Evolutionary conservation across 37 sponge, comb jelly and placozoan genomes (phyloP).

Genomic region (Halichondria panicea): DNA sequence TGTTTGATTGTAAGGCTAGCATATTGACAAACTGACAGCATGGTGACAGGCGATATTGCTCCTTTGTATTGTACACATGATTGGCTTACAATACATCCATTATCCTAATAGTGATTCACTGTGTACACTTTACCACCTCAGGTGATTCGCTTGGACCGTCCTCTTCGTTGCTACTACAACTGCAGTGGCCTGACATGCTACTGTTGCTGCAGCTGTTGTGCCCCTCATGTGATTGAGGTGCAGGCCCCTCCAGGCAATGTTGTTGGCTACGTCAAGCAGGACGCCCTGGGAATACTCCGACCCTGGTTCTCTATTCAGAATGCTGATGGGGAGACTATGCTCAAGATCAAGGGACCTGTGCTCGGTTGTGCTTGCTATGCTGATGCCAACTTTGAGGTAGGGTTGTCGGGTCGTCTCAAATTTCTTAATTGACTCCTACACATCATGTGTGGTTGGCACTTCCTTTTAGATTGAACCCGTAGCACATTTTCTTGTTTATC

Average conservation of each 20-base stretch:
- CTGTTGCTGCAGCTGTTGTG: slow-evolving; percentile 89
- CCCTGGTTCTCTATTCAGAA: slow-evolving; percentile 77
- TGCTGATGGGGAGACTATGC: slow-evolving; percentile 68
- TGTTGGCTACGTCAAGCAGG: slow-evolving; percentile 87
- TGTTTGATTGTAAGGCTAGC: too few species aligned
- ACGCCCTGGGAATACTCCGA: slow-evolving; percentile 41
- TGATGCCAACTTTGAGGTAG: slow-evolving; percentile 77
- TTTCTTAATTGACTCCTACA: neutral
- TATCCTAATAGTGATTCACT: neutral
- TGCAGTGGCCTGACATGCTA: slow-evolving; percentile 65
- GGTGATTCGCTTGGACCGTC: slow-evolving; percentile 89
- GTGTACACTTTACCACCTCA: neutral
- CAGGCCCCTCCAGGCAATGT: slow-evolving; percentile 86
- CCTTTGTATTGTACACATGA: neutral
- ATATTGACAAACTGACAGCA: too few species aligned
- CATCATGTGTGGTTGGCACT: neutral
- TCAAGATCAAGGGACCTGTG: slow-evolving; percentile 78
- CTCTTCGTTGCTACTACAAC: slow-evolving; percentile 58
- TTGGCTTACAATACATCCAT: neutral
- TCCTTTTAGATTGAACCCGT: too few species aligned
- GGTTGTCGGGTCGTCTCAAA: neutral
- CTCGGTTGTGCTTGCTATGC: slow-evolving; percentile 59
- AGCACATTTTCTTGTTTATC: too few species aligned
- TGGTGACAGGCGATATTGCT: slow-evolving; percentile 24
- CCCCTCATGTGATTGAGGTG: slow-evolving; percentile 80